Percentiles rank a stretch among this genome's conserved stretches.
phyloP scores from a whole-genome alignment of 1,140 invertebrate species.

The Drosophila parvula region DNA sequence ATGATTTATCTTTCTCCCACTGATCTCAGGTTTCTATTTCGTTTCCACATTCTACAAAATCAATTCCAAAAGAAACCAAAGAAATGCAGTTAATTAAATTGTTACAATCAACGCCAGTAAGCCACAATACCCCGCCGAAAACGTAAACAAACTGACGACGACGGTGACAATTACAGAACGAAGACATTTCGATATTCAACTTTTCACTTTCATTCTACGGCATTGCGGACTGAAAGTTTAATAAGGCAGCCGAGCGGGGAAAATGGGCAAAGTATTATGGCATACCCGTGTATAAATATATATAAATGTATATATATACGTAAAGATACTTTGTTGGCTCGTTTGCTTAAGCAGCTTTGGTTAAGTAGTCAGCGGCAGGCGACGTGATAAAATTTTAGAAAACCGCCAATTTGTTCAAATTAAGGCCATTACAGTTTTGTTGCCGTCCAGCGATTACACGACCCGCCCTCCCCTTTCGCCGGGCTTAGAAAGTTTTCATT shows the following conservation, averaged over 20 bases:
- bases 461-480: conserved; percentile 23
- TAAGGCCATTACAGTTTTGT: conserved; percentile 70
- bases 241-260: conserved; percentile 52
- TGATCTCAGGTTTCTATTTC: neutral
- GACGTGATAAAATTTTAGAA: conserved; percentile 81
- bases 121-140: conserved; percentile 25
- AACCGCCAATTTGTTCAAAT: conserved; percentile 75
- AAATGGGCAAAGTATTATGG: conserved; percentile 50
- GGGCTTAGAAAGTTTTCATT: conserved; percentile 71
- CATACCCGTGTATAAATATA: conserved; percentile 14
- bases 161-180: conserved; percentile 47
- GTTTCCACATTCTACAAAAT: neutral
- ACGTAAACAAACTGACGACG: conserved; percentile 14
- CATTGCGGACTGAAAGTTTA: conserved; percentile 50
- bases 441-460: conserved; percentile 50
- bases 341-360: conserved; percentile 56
- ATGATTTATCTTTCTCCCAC: neutral
- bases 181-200: conserved; percentile 43
- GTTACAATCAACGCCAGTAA: conserved; percentile 10
- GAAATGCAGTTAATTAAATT: conserved; percentile 5
- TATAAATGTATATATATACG: conserved; percentile 12
- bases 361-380: conserved; percentile 55
- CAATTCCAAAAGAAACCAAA: neutral
- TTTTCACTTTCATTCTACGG: conserved; percentile 73
- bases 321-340: conserved; percentile 46